Conservation (phyloP, 2,888 invertebrate genomes). For the Agapetus fuscipes region DNA sequence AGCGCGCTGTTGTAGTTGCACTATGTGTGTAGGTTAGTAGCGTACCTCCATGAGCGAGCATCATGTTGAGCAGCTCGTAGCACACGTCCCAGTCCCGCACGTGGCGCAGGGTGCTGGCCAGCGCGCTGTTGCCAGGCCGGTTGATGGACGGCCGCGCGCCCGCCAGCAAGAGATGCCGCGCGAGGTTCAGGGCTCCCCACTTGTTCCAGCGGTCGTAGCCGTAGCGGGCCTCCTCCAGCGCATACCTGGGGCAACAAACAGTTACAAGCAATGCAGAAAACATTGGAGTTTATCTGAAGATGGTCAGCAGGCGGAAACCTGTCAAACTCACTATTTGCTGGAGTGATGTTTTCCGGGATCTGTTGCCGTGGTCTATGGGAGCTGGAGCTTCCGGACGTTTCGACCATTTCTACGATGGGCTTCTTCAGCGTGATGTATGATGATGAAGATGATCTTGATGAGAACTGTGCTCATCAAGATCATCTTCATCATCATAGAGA, state of each 20-base stretch:
- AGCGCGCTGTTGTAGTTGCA: constrained; percentile 62
- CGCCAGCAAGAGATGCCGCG: constrained; percentile 50
- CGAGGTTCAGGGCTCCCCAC: constrained; percentile 63
- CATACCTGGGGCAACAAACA: constrained; percentile 38
- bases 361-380: no score
- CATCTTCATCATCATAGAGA: no score
- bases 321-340: no score
- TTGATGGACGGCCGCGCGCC: constrained; percentile 60
- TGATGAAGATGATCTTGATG: no score
- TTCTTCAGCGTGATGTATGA: no score
- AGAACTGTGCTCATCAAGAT: no score
- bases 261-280: neutral
- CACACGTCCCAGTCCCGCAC: constrained; percentile 60
- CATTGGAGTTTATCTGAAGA: neutral
- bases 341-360: no score
- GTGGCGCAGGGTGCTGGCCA: constrained; percentile 60
- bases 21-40: no score
- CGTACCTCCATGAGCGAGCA: constrained; percentile 51
- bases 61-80: constrained; percentile 50
- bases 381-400: no score
- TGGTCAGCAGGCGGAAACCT: no score
- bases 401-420: no score
- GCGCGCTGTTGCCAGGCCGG: constrained; percentile 57
- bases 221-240: constrained; percentile 54
- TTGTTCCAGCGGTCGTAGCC: constrained; percentile 64